Evolutionary conservation across 2,797 vertebrate genomes (phyloP), one percentile per base, ranked within the genome.

Genomic region (Amazonetta brasiliensis): DNA sequence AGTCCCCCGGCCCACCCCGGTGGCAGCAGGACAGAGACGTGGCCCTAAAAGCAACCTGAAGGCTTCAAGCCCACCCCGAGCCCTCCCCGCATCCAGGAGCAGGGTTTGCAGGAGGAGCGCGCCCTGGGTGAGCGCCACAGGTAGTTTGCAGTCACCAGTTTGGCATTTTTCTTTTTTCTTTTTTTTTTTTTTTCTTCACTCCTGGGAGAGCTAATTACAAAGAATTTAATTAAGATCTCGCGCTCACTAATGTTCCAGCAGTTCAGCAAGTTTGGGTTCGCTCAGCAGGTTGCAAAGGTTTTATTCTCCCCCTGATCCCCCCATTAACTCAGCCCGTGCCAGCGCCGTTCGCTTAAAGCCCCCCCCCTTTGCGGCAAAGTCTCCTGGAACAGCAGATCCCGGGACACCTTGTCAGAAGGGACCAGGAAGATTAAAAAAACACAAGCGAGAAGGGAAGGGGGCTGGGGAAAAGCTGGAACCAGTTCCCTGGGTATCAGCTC

Each of bases 141-240:
- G 94, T 96, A 92, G 92, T 96, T 89, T 84, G 54, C 92, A 84
- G 80, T 76, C 10, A 2, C 88, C 83, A 90, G 76, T 97, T 96
- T 94, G 87, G 92, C 78, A 83, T 90, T 17, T 25, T 52, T 64
- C 93, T 92, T 89, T 95, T 88, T 89, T 95, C 3, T 23, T 48
- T 48, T 12, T 23, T 44, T 44, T 7, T 48, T 13, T 25, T 48
- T 48, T 8, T 23, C 92, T 92, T 90, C 67, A 92, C 95, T 97
- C 94, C 93, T 84, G 88, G 96, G 92, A 97, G 95, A 97, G 92
- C 89, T 97, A 97, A 98, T 98, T 98, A 74, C 96, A 78, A 95
- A 94, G 92, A 87, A 97, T 97, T 97, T 97, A 97, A 98, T 98
- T 98, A 97, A 97, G 95, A 97, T 96, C 83, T 96, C 95, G 93